Base-by-base conservation (phyloP, 2,113 vertebrate genomes). In the Erythrocercus mccallii region DNA sequence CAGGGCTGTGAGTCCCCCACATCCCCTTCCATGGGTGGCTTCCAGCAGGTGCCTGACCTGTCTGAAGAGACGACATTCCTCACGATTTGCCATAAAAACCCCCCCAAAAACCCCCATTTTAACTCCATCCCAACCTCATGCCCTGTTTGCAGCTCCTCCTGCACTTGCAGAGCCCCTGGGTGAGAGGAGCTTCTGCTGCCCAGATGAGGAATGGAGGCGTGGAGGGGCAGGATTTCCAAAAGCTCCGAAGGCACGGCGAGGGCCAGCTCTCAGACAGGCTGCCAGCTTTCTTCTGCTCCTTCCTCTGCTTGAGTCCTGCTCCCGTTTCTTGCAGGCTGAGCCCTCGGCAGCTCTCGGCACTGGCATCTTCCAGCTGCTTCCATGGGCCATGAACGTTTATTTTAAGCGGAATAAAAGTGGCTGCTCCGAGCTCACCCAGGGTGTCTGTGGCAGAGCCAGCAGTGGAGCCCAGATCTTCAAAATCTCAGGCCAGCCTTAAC, bases 401-500 rank as follows among this genome's bases (percentile, higher is more conserved):
- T 85, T 92, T 73, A 56, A 81, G 85, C 11, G 21, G 58, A 74
- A 85, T 31, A 44, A 58, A 77, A 60, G 82, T 64, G 88, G 74
- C 51, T 94, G 84, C 22, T 95, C 77, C 35, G 17, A 54, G 89
- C 90, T 96, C 95, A 90, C 90, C 64, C 93, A 35, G 95, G 86
- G 90, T 33, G 80, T 42, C 92, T 90, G 82, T 90, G 86, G 88
- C 82, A 93, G 82, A 94, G 94, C 94, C 95, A 97, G 85, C 50
- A 88, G 10, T 8, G 3, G 3, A 92, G n/a, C 92, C 45, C 94
- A 94, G 88, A 91, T 90, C 92, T 93, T 45, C 88, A 18, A 66
- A 86, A 64, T 57, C 90, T 60, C 68, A 83, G 90, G 94, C 94
- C 94, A 97, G 86, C 44, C 86, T 86, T 88, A 96, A 96, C 94